Evolutionary conservation across 1,140 invertebrate genomes (phyloP).

Genomic region (Potamilus streckersoni): DNA sequence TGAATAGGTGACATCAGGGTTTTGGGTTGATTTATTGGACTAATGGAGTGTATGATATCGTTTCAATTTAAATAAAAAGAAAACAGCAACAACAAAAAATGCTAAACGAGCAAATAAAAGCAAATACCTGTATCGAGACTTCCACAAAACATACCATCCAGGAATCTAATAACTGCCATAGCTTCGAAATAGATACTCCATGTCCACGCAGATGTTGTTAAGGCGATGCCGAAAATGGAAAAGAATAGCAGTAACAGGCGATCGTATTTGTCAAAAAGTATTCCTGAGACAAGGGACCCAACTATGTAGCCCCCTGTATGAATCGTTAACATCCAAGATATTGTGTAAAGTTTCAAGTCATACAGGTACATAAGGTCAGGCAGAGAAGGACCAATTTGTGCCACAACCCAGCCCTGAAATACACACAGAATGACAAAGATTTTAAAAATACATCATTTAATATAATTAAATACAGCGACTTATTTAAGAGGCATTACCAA

Average conservation of each 20-base stretch:
- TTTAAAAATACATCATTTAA: too few species aligned
- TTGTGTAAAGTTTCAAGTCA: slow-evolving; percentile 10
- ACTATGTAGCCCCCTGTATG: slow-evolving; percentile 11
- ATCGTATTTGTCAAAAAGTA: slow-evolving; percentile 22
- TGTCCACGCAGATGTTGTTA: slow-evolving; percentile 3
- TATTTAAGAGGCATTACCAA: too few species aligned
- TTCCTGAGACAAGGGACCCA: slow-evolving; percentile 16
- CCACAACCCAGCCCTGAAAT: slow-evolving; percentile 22
- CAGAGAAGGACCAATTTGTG: slow-evolving; percentile 19
- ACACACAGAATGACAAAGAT: not conserved
- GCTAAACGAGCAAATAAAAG: too few species aligned
- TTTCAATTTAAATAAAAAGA: too few species aligned
- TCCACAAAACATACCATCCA: slow-evolving; percentile 11
- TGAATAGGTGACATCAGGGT: too few species aligned
- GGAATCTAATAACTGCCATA: slow-evolving; percentile 21
- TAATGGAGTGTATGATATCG: too few species aligned
- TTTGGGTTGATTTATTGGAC: too few species aligned
- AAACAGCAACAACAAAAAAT: too few species aligned
- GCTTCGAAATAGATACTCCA: slow-evolving; percentile 2
- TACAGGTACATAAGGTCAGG: slow-evolving; percentile 16
- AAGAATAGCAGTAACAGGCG: slow-evolving; percentile 16
- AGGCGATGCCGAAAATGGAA: not conserved
- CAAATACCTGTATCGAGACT: slow-evolving; percentile 16
- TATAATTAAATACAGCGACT: too few species aligned
- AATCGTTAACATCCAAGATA: slow-evolving; percentile 27